A percentile compares a stretch with the other conserved stretches of the same genome.
phyloP scores from a whole-genome alignment of 92 coral and sea anemone species.

The Chrysogorgia sp. region DNA sequence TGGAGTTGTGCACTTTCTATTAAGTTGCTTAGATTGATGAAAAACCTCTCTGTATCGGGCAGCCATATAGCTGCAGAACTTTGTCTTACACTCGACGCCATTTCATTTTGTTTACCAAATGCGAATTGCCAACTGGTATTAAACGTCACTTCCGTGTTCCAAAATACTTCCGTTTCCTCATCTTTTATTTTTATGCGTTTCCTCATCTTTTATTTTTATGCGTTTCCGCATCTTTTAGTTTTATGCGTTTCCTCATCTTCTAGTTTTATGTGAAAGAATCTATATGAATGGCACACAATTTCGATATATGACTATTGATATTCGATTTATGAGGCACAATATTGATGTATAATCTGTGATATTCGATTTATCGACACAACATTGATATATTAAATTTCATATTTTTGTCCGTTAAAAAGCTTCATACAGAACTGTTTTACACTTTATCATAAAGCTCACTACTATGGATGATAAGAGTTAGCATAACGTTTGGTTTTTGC shows the following conservation, averaged over 20 bases:
- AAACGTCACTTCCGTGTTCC: too few species aligned
- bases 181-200: not conserved
- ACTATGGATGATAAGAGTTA: too few species aligned
- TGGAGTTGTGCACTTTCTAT: not conserved
- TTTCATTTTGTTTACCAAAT: not conserved
- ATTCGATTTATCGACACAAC: not conserved
- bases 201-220: too few species aligned
- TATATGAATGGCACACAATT: not conserved
- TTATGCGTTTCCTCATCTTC: too few species aligned
- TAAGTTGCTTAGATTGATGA: not conserved
- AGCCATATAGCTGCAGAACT: not conserved
- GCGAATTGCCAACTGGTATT: too few species aligned
- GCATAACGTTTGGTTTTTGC: too few species aligned
- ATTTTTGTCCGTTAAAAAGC: not conserved
- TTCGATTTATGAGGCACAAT: not conserved
- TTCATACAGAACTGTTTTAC: too few species aligned
- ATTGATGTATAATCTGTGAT: not conserved
- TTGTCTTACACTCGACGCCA: not conserved
- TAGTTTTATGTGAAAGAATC: not conserved
- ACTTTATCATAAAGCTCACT: too few species aligned
- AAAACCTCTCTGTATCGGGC: not conserved
- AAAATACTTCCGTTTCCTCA: conserved; percentile 3
- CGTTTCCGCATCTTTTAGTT: not conserved
- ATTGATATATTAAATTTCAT: not conserved
- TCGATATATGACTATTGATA: not conserved